Base-by-base conservation (phyloP, 2,113 vertebrate genomes). In the Bos indicus region DNA sequence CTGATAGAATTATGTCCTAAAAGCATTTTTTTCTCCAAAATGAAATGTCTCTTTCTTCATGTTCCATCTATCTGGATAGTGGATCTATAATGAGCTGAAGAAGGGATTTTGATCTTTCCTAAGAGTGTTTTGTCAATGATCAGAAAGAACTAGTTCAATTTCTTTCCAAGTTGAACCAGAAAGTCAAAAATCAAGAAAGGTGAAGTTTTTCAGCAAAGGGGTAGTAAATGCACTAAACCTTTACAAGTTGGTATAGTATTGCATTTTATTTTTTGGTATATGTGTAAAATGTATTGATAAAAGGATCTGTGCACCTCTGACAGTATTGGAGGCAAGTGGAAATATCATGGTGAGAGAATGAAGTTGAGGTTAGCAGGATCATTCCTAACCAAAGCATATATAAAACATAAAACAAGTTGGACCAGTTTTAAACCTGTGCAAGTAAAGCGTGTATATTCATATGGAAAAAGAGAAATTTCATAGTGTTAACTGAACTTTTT, bases 81-180 rank as follows among this genome's bases (percentile, higher is more conserved):
- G 81, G 71, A 95, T 95, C 59, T 97, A 80, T 97, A 97, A 84
- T 84, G 60, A 98, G 74, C 46, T 21, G 33, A 97, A 74, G 78
- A 93, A 94, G 92, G 15, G 57, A 95, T 88, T 97, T 96, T 98
- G 93, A 88, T 94, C 94, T 97, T 97, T 92, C 87, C 57, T 85
- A 64, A 90, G 51, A 91, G 30, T 90, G 28, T 97, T 96, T 97
- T 92, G n/a, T 97, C 48, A 97, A 9, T 94, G 82, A 97, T 97
- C 92, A 97, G 88, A 98, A 95, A 89, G 86, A 96, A 89, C 21
- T 91, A 15, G 21, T 80, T 88, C 54, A 5, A 74, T 93, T 95
- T 98, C 28, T 97, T 95, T 95, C 80, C 43, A 92, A 64, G n/a
- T 80, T 97, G 56, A 91, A 81, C 67, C 88, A 96, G 23, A 95